These are phyloP conservation scores for Petrocephalus sullivani DNA, from an alignment of 2,797 vertebrate genomes.

Conservation along the genomic window DNA sequence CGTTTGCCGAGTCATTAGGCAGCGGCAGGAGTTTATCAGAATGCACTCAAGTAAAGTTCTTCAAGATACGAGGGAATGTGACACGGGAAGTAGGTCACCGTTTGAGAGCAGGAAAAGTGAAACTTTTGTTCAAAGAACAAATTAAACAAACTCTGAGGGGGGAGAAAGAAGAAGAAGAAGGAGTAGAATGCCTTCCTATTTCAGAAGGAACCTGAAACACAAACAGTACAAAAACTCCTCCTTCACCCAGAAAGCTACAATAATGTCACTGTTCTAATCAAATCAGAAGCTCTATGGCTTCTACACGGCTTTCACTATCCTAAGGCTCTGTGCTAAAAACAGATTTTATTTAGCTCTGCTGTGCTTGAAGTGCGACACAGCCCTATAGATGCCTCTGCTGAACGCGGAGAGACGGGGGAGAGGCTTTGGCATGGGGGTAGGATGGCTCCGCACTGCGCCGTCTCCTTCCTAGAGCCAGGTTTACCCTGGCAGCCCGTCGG, in stretches of 20 bases:
- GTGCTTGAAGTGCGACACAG: conserved; percentile 13
- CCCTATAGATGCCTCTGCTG: conserved; percentile 8
- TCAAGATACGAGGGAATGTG: not conserved
- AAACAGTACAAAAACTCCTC: conserved; percentile 7
- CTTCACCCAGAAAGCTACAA: conserved; percentile 9
- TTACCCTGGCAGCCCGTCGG: conserved; percentile 72
- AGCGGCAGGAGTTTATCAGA: not conserved
- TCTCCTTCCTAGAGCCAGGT: conserved; percentile 61
- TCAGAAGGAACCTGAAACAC: not conserved
- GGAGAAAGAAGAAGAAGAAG: not conserved
- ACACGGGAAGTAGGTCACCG: conserved; percentile 8
- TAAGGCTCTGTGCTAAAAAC: conserved; percentile 25
- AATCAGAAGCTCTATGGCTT: conserved; percentile 3
- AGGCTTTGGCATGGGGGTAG: not conserved
- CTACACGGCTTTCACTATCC: not conserved
- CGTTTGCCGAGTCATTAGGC: not conserved
- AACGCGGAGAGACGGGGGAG: not conserved
- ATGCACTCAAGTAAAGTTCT: not conserved
- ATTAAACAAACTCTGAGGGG: conserved; percentile 11
- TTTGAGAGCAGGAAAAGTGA: conserved; percentile 1
- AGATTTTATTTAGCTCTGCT: conserved; percentile 20
- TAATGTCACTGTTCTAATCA: not conserved
- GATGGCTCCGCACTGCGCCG: conserved; percentile 52
- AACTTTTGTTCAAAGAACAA: conserved; percentile 21
- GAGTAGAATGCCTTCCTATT: not conserved